Evolutionary conservation across 1,140 invertebrate species (phyloP).

Genomic region (Drosophila mayri): DNA sequence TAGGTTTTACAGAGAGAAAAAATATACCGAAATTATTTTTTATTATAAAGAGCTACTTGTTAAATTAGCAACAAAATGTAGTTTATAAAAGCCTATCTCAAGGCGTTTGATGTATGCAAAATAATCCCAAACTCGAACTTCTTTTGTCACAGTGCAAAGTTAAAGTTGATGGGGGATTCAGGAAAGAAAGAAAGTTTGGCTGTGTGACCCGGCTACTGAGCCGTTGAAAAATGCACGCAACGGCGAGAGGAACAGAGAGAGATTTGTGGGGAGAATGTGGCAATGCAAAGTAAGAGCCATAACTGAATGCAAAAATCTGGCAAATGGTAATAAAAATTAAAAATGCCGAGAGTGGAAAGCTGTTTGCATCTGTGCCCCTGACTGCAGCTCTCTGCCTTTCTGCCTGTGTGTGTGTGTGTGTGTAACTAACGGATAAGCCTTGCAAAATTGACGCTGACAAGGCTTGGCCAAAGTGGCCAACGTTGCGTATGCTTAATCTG

Average conservation of each 20-base stretch:
- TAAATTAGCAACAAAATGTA: not conserved
- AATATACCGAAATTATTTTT: not conserved
- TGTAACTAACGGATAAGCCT: slow-evolving; percentile 78
- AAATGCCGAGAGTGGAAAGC: slow-evolving; percentile 71
- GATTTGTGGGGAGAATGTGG: slow-evolving; percentile 51
- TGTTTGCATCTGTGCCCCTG: slow-evolving; percentile 11
- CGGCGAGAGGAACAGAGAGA: slow-evolving; percentile 22
- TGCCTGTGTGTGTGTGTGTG: slow-evolving; percentile 46
- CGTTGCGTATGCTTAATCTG: slow-evolving; percentile 80
- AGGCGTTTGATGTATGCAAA: not conserved
- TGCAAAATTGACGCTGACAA: slow-evolving; percentile 79
- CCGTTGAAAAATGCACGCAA: slow-evolving; percentile 73
- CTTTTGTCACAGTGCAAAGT: slow-evolving; percentile 2
- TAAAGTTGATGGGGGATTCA: slow-evolving; percentile 49
- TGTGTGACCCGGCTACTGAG: slow-evolving; percentile 76
- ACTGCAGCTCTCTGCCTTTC: not conserved
- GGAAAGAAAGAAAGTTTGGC: slow-evolving; percentile 73
- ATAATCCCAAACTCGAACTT: rapidly evolving
- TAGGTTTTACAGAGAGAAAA: slow-evolving; percentile 5
- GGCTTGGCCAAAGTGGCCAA: slow-evolving; percentile 61
- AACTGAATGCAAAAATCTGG: slow-evolving; percentile 75
- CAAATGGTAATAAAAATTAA: slow-evolving; percentile 82
- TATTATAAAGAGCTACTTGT: not conserved
- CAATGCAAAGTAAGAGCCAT: slow-evolving; percentile 77
- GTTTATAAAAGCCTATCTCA: too few species aligned